Evolutionary conservation across 2,113 vertebrate species (phyloP).

Genomic region (Uropsilus gracilis): DNA sequence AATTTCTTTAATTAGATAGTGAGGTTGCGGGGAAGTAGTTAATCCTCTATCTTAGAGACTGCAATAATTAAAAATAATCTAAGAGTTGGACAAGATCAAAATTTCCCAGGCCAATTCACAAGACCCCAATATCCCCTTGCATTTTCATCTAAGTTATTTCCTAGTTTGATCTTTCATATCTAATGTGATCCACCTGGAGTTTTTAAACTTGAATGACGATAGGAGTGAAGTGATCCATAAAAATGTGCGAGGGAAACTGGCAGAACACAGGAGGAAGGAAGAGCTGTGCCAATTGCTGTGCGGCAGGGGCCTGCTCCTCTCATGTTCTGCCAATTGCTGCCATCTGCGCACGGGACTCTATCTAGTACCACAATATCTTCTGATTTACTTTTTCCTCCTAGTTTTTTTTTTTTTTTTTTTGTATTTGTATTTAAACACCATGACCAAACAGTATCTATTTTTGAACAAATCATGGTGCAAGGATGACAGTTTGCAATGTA

Average conservation of each 20-base stretch:
- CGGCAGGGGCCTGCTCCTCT: background rate
- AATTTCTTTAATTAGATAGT: background rate
- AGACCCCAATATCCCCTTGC: background rate
- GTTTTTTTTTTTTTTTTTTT: background rate
- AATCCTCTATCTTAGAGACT: background rate
- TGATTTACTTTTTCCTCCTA: background rate
- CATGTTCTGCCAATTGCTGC: slow-evolving; percentile 31
- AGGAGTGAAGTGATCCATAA: background rate
- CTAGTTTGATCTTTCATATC: slow-evolving; percentile 6
- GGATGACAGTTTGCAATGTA: background rate
- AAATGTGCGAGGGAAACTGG: background rate
- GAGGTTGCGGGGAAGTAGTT: background rate
- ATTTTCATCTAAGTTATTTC: slow-evolving; percentile 40
- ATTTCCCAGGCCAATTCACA: background rate
- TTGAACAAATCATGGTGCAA: background rate
- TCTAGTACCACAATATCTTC: background rate
- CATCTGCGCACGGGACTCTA: slow-evolving; percentile 31
- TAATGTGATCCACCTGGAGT: background rate
- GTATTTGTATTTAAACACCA: background rate
- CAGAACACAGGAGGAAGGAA: background rate
- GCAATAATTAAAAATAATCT: background rate
- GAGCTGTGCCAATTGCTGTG: background rate
- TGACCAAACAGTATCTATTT: background rate
- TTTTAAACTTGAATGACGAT: background rate
- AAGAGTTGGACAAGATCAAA: background rate